These are phyloP conservation scores for Caradrina clavipalpis DNA, from an alignment of 2,888 invertebrate genomes.

Conservation along the genomic window DNA sequence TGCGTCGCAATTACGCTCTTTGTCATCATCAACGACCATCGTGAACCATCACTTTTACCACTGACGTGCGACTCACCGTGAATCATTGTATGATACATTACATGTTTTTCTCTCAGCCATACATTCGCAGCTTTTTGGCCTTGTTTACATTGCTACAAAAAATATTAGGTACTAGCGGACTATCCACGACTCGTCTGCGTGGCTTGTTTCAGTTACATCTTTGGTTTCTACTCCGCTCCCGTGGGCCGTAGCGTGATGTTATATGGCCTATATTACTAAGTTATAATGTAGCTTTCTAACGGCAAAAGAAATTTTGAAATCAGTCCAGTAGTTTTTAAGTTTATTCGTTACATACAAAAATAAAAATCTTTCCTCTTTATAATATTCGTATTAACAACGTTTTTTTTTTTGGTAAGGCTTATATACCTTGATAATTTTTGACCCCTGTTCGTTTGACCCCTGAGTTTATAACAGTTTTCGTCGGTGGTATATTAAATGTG, in stretches of 20 bases:
- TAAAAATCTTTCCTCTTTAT: no score
- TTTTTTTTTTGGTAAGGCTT: neutral
- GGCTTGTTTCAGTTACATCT: no score
- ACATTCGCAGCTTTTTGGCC: neutral
- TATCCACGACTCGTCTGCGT: no score
- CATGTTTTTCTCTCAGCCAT: constrained; percentile 10
- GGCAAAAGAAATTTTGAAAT: no score
- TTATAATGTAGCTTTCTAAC: no score
- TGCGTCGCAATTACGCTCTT: constrained; percentile 1
- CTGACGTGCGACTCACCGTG: constrained; percentile 33
- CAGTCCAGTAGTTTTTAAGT: no score
- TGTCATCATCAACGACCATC: constrained; percentile 19
- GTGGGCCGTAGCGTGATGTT: no score
- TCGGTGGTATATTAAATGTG: neutral
- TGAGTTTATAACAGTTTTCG: neutral
- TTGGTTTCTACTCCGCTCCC: no score
- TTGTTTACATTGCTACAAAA: constrained; percentile 7
- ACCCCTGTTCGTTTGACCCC: neutral
- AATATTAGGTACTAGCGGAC: neutral
- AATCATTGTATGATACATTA: constrained; percentile 27
- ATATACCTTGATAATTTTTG: neutral
- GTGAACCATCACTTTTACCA: constrained; percentile 22
- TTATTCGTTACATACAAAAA: no score
- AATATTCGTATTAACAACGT: no score
- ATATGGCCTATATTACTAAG: no score